These are phyloP conservation scores for Phylloscopus collybita DNA, from an alignment of 2,797 vertebrate genomes.

Conservation along the genomic window DNA sequence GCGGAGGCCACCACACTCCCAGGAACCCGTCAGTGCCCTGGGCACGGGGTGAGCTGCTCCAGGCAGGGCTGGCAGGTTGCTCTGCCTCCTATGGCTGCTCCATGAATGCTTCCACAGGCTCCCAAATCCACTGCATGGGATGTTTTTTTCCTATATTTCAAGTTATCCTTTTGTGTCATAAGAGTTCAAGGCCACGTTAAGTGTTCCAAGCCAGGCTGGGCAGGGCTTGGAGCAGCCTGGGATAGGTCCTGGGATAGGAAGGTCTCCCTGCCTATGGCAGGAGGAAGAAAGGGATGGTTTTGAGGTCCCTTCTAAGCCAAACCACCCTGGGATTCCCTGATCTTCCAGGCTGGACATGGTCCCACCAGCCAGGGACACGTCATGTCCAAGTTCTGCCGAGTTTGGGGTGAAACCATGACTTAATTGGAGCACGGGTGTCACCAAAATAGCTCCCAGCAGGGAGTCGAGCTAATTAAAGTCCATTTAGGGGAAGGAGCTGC, in stretches of 20 bases:
- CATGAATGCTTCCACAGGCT: rapidly evolving
- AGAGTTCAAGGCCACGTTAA: rapidly evolving
- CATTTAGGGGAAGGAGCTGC: not conserved
- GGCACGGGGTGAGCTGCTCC: not conserved
- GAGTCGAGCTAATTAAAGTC: not conserved
- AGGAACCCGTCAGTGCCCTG: not conserved
- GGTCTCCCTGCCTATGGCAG: not conserved
- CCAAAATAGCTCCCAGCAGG: not conserved
- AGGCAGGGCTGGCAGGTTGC: not conserved
- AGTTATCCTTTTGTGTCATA: rapidly evolving
- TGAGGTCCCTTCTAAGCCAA: not conserved
- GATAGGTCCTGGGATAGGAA: not conserved
- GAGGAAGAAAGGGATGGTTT: not conserved
- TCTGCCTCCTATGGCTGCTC: not conserved
- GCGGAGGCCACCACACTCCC: not conserved
- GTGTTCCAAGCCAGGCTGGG: not conserved
- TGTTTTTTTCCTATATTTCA: rapidly evolving
- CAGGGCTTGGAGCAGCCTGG: not conserved
- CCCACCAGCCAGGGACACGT: not conserved
- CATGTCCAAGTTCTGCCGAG: not conserved
- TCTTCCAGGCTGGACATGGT: not conserved
- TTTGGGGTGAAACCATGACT: not conserved
- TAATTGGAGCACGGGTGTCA: not conserved
- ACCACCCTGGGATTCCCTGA: not conserved
- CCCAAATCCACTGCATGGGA: not conserved